A percentile compares a stretch with the other conserved stretches of the same genome.
phyloP scores from a whole-genome alignment of 2,888 invertebrate genomes.

The Euspilapteryx auroguttella region DNA sequence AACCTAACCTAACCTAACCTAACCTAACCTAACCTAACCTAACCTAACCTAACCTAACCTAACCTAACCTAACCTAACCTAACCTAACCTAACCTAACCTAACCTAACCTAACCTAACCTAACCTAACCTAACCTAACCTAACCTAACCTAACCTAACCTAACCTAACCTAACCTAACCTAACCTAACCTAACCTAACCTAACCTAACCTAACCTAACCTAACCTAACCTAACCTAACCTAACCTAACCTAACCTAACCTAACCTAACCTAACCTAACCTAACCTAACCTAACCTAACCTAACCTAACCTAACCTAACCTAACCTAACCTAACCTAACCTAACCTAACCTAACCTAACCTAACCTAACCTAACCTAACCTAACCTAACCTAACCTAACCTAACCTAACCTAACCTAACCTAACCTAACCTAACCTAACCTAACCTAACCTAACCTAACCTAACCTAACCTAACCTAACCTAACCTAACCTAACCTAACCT shows the following conservation, averaged over 20 bases:
- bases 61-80: slow-evolving; percentile 10
- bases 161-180: too few species aligned
- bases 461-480: slow-evolving; percentile 11
- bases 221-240: slow-evolving; percentile 7
- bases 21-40: slow-evolving; percentile 11
- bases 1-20: slow-evolving; percentile 11
- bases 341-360: slow-evolving; percentile 10
- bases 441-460: slow-evolving; percentile 10
- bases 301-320: slow-evolving; percentile 9
- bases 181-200: slow-evolving; percentile 10
- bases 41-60: slow-evolving; percentile 12
- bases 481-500: slow-evolving; percentile 8
- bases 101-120: slow-evolving; percentile 11
- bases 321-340: slow-evolving; percentile 11
- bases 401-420: slow-evolving; percentile 9
- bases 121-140: slow-evolving; percentile 11
- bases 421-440: slow-evolving; percentile 9
- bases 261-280: slow-evolving; percentile 13
- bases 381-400: slow-evolving; percentile 8
- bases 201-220: slow-evolving; percentile 10
- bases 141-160: slow-evolving; percentile 10
- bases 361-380: slow-evolving; percentile 11
- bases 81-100: slow-evolving; percentile 11
- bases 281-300: slow-evolving; percentile 13
- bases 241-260: slow-evolving; percentile 10